These are phyloP conservation scores for Tretioscincus oriximinensis DNA, from an alignment of 2,113 vertebrate genomes.

Conservation along the genomic window DNA sequence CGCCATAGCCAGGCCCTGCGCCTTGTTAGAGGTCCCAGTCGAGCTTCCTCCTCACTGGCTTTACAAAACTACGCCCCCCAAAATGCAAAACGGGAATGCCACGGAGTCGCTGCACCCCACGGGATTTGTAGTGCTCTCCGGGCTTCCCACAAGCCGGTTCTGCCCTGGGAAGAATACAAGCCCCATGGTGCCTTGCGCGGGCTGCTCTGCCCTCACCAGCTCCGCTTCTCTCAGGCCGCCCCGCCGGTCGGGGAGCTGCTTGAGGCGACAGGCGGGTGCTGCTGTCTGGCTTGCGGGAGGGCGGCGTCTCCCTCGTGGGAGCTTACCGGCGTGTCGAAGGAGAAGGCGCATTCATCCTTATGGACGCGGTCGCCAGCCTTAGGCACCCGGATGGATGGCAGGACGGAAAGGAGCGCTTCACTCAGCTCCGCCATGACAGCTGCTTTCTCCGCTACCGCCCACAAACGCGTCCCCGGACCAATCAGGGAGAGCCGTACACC, in stretches of 20 bases:
- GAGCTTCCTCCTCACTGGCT: background rate
- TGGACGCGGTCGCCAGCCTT: conserved; percentile 95
- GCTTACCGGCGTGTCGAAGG: conserved; percentile 92
- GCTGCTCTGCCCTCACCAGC: conserved; percentile 9
- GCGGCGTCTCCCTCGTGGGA: background rate
- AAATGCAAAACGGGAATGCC: background rate
- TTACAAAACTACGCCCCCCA: conserved; percentile 1
- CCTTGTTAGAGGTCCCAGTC: too few species aligned
- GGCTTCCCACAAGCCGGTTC: background rate
- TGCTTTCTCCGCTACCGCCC: conserved; percentile 61
- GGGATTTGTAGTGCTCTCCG: conserved; percentile 58
- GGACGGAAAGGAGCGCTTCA: conserved; percentile 91
- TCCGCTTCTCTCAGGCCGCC: conserved; percentile 44
- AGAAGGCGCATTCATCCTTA: conserved; percentile 98
- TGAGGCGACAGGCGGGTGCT: conserved; percentile 13
- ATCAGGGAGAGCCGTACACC: conserved; percentile 22
- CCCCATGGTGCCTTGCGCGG: conserved; percentile 54
- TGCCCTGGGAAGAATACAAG: conserved; percentile 48
- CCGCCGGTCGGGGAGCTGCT: conserved; percentile 6
- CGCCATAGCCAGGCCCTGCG: too few species aligned
- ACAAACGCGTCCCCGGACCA: conserved; percentile 43
- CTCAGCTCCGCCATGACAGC: conserved; percentile 92
- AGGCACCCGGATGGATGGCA: conserved; percentile 92
- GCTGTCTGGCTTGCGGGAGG: background rate
- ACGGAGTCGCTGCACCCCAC: background rate